These are phyloP conservation scores for Hypena proboscidalis DNA, from an alignment of 2,888 invertebrate species.

Conservation along the genomic window DNA sequence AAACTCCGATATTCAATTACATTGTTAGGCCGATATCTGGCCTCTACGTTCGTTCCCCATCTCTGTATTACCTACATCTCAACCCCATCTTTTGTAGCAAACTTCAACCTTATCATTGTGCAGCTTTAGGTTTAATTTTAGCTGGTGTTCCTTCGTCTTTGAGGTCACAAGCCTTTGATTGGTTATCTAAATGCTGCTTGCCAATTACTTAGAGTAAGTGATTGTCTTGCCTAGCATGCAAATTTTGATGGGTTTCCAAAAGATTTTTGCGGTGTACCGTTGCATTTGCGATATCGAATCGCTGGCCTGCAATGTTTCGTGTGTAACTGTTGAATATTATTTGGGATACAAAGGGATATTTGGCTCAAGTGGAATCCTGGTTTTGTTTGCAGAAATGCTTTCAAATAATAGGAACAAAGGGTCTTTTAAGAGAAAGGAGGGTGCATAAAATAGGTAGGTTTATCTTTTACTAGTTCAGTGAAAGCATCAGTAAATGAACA, in stretches of 20 bases:
- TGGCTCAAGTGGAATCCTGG: constrained; percentile 12
- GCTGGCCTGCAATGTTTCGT: constrained; percentile 10
- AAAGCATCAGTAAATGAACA: too few species aligned
- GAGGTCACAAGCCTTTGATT: constrained; percentile 72
- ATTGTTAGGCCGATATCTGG: constrained; percentile 62
- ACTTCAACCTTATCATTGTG: constrained; percentile 31
- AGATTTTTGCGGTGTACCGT: constrained; percentile 33
- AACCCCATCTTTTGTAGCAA: constrained; percentile 28
- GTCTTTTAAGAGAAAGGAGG: neutral
- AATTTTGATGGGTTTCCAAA: constrained; percentile 43
- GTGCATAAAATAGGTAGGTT: neutral
- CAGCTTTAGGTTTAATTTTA: constrained; percentile 38
- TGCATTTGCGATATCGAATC: constrained; percentile 22
- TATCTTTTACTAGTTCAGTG: too few species aligned
- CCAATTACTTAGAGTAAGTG: constrained; percentile 81
- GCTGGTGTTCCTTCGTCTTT: constrained; percentile 34
- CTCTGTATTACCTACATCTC: constrained; percentile 68
- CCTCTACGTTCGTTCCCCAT: constrained; percentile 64
- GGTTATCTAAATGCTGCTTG: constrained; percentile 71
- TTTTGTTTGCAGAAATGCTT: constrained; percentile 30
- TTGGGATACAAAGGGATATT: constrained; percentile 21
- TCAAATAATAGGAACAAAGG: constrained; percentile 25
- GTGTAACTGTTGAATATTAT: constrained; percentile 14
- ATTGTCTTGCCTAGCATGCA: constrained; percentile 69
- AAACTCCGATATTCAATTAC: constrained; percentile 74